Conservation (phyloP, 2,888 invertebrate genomes). For the Venustoraphidia nigricollis region DNA sequence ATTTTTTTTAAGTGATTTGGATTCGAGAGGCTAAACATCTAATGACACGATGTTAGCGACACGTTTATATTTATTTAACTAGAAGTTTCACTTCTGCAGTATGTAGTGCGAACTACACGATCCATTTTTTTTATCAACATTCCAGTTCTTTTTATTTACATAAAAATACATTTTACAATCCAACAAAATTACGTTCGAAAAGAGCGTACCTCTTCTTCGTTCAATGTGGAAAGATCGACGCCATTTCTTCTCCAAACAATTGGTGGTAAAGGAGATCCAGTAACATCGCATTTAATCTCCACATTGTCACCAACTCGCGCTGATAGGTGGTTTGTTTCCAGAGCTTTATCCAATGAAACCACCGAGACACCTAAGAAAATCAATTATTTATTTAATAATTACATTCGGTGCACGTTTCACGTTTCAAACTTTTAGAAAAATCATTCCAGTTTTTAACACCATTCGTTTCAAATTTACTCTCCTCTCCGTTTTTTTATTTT, state of each 20-base stretch:
- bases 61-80: no score
- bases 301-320: constrained; percentile 62
- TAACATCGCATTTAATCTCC: constrained; percentile 62
- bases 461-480: no score
- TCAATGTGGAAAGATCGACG: constrained; percentile 42
- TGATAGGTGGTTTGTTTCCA: constrained; percentile 51
- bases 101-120: no score
- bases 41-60: no score
- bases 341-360: constrained; percentile 52
- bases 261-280: constrained; percentile 50
- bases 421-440: background rate
- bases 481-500: no score
- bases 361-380: constrained; percentile 44
- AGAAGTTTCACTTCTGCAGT: no score
- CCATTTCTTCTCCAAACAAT: constrained; percentile 57
- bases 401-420: background rate
- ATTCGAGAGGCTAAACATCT: no score
- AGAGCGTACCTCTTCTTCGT: constrained; percentile 34
- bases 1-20: no score
- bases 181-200: no score
- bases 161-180: no score
- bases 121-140: no score
- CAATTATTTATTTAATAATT: background rate
- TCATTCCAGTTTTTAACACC: background rate
- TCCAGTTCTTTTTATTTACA: no score